Conservation (phyloP, 1,140 invertebrate genomes). For the Agraylea sexmaculata region DNA sequence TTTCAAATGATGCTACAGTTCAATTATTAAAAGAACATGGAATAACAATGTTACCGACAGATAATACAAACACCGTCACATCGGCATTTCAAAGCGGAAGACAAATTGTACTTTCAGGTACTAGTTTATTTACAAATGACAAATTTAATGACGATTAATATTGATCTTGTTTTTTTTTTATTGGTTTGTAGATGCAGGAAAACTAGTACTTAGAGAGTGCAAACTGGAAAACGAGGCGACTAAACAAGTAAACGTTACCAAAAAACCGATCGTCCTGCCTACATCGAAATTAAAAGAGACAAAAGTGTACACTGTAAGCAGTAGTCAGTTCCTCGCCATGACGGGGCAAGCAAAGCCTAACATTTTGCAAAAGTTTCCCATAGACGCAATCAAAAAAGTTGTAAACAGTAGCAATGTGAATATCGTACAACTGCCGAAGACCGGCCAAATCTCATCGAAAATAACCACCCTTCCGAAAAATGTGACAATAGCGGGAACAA, state of each 20-base stretch:
- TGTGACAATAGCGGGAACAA: slow-evolving; percentile 15
- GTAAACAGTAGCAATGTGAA: slow-evolving; percentile 12
- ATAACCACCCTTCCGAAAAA: slow-evolving; percentile 8
- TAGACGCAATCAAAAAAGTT: slow-evolving; percentile 15
- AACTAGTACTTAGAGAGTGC: slow-evolving; percentile 52
- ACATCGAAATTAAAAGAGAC: slow-evolving; percentile 18
- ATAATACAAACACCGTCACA: slow-evolving; percentile 59
- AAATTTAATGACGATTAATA: slow-evolving; percentile 4
- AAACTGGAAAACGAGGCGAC: slow-evolving; percentile 17
- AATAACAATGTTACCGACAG: slow-evolving; percentile 64
- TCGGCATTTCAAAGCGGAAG: slow-evolving; percentile 71
- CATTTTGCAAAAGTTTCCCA: slow-evolving; percentile 18
- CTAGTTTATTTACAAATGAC: slow-evolving; percentile 15
- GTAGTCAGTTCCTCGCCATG: slow-evolving; percentile 19
- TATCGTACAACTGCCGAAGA: slow-evolving; percentile 18
- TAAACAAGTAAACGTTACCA: slow-evolving; percentile 20
- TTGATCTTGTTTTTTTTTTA: slow-evolving; percentile 5
- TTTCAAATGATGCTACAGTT: slow-evolving; percentile 32
- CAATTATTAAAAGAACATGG: slow-evolving; percentile 66
- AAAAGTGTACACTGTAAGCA: slow-evolving; percentile 20
- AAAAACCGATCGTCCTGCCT: slow-evolving; percentile 17
- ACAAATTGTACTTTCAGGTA: slow-evolving; percentile 64
- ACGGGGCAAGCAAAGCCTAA: slow-evolving; percentile 18
- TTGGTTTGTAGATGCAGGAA: slow-evolving; percentile 52
- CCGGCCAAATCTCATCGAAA: slow-evolving; percentile 11